Evolutionary conservation across 2,888 invertebrate species (phyloP), one percentile per base, ranked within the genome.

Genomic region (Monochamus alternatus): DNA sequence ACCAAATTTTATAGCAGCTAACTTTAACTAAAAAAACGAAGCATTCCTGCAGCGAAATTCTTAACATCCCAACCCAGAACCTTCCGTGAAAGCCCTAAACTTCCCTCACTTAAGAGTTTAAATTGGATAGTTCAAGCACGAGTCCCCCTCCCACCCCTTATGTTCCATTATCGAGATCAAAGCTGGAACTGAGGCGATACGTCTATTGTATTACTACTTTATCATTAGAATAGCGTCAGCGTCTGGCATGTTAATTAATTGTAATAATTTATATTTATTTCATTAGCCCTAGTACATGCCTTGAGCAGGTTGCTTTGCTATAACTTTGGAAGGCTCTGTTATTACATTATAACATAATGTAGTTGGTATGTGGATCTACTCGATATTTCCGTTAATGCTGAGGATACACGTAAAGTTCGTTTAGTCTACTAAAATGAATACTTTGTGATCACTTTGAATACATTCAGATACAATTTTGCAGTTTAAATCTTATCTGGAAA

Each of bases 161-260:
- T 8, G 47, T 55, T 55, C 55, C 55, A 55, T 55, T 55, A 55
- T 55, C 55, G 14, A 55, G 55, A 55, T 55, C 55, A 55, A 55
- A 55, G 55, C 55, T 14, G 7, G 7, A 14, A n/a, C 55, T 22
- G 22, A 55, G 14, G 55, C 55, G 14, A 55, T 55, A 22, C 55
- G 55, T 55, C 55, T 55, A 55, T 55, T 55, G 55, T 55, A 55
- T 55, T 55, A 55, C 14, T n/a, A 55, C 55, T 55, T 55, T 55
- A 55, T 55, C 55, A 55, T 55, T 14, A 55, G 55, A 14, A 55
- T 55, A 55, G 55, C 55, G 14, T 55, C 55, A 14, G 55, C n/a
- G n/a, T n/a, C 55, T 55, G 55, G n/a, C 55, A 55, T n/a, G 14
- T 55, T n/a, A 55, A 55, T 55, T 55, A 55, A 55, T 55, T 55